Evolutionary conservation across 2,888 invertebrate species (phyloP), one percentile per base, ranked within the genome.

Genomic region (Salticus scenicus): DNA sequence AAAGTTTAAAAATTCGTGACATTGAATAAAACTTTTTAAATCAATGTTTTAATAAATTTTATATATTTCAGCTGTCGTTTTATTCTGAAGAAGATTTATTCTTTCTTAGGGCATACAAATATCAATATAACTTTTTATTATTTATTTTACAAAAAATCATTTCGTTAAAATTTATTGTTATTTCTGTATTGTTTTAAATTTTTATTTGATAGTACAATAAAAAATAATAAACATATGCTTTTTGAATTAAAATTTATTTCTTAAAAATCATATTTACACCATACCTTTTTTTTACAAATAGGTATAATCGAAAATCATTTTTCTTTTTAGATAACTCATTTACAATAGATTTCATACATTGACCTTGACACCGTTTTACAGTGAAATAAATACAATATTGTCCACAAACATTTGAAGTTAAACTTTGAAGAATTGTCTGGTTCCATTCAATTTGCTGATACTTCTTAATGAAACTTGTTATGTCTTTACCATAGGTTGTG

Each of bases 361-460:
- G n/a, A n/a, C n/a, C n/a, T n/a, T n/a, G n/a, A n/a, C n/a, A n/a
- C n/a, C n/a, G n/a, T n/a, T n/a, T n/a, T n/a, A n/a, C n/a, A n/a
- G n/a, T n/a, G n/a, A 66, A 66, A 17, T 41, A 66, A 42, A 75
- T 75, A 41, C 75, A 75, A 42, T 75, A 66, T 27, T 64, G n/a
- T n/a, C n/a, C n/a, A n/a, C n/a, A n/a, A n/a, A n/a, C n/a, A n/a
- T n/a, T n/a, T n/a, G n/a, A n/a, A n/a, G n/a, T n/a, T n/a, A n/a
- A n/a, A n/a, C n/a, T n/a, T n/a, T n/a, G n/a, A n/a, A n/a, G n/a
- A n/a, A n/a, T n/a, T n/a, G n/a, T n/a, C n/a, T n/a, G n/a, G n/a
- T n/a, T n/a, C n/a, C n/a, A n/a, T n/a, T n/a, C 2, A 0, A 66
- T 17, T 2, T 27, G 10, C 0, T 20, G n/a, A 57, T n/a, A 69